Percentiles rank a stretch among this genome's conserved stretches.
Conservation (phyloP, 2,797 vertebrate genomes). For the Danio jaintianensis region DNA sequence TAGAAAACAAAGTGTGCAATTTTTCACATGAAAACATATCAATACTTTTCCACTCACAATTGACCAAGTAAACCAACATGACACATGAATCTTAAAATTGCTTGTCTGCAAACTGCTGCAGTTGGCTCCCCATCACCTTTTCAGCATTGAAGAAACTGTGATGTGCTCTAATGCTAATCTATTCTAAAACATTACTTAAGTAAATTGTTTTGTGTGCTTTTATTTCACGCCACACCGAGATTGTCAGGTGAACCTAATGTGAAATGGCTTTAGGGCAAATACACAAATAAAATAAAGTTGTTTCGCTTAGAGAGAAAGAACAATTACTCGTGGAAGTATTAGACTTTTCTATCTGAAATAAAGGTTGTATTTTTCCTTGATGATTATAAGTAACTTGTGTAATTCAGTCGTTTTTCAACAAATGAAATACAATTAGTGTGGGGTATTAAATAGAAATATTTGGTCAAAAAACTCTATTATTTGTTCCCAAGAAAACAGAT, state of each 20-base stretch:
- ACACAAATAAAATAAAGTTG: neutral
- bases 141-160: conserved; percentile 11
- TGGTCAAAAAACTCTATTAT: too few relatives aligned
- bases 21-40: neutral
- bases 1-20: neutral
- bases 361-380: too few relatives aligned
- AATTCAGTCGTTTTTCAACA: too few relatives aligned
- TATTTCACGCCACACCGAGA: conserved; percentile 34
- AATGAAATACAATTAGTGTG: too few relatives aligned
- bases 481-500: too few relatives aligned
- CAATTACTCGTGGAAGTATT: conserved; percentile 8
- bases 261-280: conserved; percentile 42
- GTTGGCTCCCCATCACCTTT: conserved; percentile 3
- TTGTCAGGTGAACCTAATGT: conserved; percentile 44
- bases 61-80: neutral
- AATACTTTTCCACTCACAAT: neutral
- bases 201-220: conserved; percentile 29
- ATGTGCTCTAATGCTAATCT: conserved; percentile 36
- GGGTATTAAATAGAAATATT: too few relatives aligned
- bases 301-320: conserved; percentile 26
- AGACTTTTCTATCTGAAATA: neutral
- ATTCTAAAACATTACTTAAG: conserved; percentile 21
- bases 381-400: too few relatives aligned
- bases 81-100: neutral
- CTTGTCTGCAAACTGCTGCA: neutral